A percentile compares a stretch with the other conserved stretches of the same genome.
Evolutionary conservation across 2,797 vertebrate species (phyloP).

Genomic region (Pseudopleuronectes americanus): DNA sequence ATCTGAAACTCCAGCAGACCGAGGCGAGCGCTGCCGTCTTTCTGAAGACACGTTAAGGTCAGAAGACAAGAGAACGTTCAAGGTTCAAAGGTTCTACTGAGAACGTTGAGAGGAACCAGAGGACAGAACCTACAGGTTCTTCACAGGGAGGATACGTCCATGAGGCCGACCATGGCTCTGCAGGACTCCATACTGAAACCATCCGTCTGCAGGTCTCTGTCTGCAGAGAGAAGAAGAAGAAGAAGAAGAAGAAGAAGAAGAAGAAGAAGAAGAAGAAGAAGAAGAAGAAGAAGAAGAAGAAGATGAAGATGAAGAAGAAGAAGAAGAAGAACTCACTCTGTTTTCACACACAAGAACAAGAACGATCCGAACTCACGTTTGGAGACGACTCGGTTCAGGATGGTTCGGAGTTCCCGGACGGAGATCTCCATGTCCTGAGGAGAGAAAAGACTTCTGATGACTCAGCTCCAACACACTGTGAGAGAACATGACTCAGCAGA

Average conservation of each 20-base stretch:
- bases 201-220: slow-evolving; percentile 86
- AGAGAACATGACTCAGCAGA: not conserved
- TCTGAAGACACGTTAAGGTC: slow-evolving; percentile 78
- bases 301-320: slow-evolving; percentile 9
- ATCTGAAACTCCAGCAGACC: slow-evolving; percentile 91
- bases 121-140: not conserved
- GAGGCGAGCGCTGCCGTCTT: slow-evolving; percentile 90
- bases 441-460: not conserved
- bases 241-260: slow-evolving; percentile 1
- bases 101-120: not conserved
- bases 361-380: slow-evolving; percentile 83
- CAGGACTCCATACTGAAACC: slow-evolving; percentile 92
- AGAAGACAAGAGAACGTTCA: not conserved
- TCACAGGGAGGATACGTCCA: slow-evolving; percentile 90
- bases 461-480: not conserved
- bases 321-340: slow-evolving; percentile 9
- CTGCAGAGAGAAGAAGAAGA: slow-evolving; percentile 66
- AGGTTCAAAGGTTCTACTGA: not conserved
- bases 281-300: slow-evolving; percentile 1
- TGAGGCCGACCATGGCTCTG: slow-evolving; percentile 90
- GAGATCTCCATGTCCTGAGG: slow-evolving; percentile 91
- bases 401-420: slow-evolving; percentile 83
- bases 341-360: not conserved
- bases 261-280: slow-evolving; percentile 12
- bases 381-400: slow-evolving; percentile 87